These are phyloP conservation scores for Thereuonema tuberculata DNA, from an alignment of 1,140 invertebrate species.

Conservation along the genomic window DNA sequence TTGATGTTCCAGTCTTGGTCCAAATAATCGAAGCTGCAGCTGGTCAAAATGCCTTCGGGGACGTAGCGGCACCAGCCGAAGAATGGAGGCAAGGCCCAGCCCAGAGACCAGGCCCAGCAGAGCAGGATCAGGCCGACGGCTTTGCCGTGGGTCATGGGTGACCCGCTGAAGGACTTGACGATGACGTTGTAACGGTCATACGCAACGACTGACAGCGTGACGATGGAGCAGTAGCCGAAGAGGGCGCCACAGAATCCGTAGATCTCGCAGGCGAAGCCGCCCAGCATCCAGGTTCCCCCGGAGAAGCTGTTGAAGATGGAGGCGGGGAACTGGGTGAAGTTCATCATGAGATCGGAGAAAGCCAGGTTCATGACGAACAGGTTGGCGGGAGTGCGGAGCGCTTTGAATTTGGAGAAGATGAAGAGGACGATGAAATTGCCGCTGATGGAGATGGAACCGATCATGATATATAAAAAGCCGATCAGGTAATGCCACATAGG, in stretches of 20 bases:
- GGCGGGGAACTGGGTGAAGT: conserved; percentile 58
- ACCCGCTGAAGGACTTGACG: conserved; percentile 56
- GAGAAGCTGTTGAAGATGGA: conserved; percentile 54
- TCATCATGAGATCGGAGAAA: conserved; percentile 77
- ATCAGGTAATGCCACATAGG: conserved; percentile 63
- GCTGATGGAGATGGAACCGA: conserved; percentile 51
- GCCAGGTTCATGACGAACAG: conserved; percentile 70
- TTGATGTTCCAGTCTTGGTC: conserved; percentile 36
- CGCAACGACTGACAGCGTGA: conserved; percentile 67
- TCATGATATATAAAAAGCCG: conserved; percentile 53
- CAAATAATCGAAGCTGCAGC: conserved; percentile 71
- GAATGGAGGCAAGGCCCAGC: conserved; percentile 55
- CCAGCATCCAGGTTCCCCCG: conserved; percentile 70
- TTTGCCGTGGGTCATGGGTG: conserved; percentile 50
- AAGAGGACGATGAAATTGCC: conserved; percentile 78
- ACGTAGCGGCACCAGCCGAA: conserved; percentile 72
- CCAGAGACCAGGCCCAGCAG: conserved; percentile 50
- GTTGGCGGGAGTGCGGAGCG: conserved; percentile 66
- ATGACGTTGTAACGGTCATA: conserved; percentile 74
- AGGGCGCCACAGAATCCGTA: conserved; percentile 64
- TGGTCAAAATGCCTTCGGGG: conserved; percentile 73
- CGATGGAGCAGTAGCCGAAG: conserved; percentile 64
- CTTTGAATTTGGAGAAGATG: conserved; percentile 62
- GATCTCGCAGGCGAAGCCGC: conserved; percentile 63
- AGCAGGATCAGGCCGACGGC: conserved; percentile 50